Conservation (phyloP, 2,888 invertebrate genomes). For the Coenonympha glycerion region DNA sequence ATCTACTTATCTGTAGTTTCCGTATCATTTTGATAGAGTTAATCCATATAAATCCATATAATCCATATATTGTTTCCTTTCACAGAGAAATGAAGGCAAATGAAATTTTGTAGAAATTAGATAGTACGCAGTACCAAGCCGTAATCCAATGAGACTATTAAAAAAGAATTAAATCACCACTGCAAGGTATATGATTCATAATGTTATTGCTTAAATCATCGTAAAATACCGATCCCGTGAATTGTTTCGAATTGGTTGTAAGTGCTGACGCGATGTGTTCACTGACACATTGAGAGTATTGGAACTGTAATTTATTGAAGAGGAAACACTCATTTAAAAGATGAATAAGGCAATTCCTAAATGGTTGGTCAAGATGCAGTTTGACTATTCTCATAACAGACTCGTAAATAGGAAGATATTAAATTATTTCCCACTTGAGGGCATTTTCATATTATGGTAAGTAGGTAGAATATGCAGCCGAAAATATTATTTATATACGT, state of each 20-base stretch:
- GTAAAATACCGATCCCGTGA: conserved; percentile 26
- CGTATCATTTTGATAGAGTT: not conserved
- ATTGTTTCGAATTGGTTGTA: conserved; percentile 29
- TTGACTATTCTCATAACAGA: no score
- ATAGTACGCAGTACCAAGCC: no score
- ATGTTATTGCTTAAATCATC: conserved; percentile 17
- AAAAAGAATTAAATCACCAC: conserved; percentile 5
- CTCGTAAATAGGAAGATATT: no score
- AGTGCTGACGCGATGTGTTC: conserved; percentile 30
- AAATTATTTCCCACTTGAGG: no score
- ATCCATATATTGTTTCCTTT: not conserved
- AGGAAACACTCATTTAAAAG: conserved; percentile 23
- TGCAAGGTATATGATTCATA: conserved; percentile 27
- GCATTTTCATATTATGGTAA: no score
- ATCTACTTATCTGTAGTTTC: not conserved
- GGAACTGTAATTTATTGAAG: conserved; percentile 22
- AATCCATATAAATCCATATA: not conserved
- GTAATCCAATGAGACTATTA: not conserved
- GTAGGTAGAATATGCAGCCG: no score
- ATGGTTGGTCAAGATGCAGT: not conserved
- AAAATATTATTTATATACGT: no score
- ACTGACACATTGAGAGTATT: conserved; percentile 20
- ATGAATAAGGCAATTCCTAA: not conserved
- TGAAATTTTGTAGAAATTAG: not conserved
- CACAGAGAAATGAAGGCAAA: not conserved